Base-by-base conservation (phyloP, 2,113 vertebrate genomes). In the Forbesichthys agassizii region DNA sequence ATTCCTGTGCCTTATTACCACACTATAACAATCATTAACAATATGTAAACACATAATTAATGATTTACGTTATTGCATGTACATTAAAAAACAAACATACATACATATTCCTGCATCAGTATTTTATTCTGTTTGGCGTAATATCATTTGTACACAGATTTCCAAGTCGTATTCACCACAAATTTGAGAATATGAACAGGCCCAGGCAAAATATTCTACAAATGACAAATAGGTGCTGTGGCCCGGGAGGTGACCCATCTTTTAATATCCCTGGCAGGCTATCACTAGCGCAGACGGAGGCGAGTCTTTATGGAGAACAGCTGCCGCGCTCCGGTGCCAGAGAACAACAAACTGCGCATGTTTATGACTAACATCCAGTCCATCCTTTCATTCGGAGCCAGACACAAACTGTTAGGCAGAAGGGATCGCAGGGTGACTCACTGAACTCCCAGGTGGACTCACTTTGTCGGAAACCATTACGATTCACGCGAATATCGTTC, bases 231-330 rank as follows among this genome's bases (percentile, higher is more conserved):
- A 42, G 48, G 63, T 66, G 53, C 47, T 33, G 56, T 48, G 62
- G 66, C 63, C 71, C 64, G 60, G 12, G 6, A n/a, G 48, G 54
- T 36, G 52, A 72, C 61, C 78, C 42, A 69, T 64, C 67, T 79
- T 61, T 62, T 61, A 57, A 62, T 68, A 56, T 63, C 60, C 69
- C 76, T 4, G 16, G 78, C 67, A 16, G 52, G 64, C 72, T 79
- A 65, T 62, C 66, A 53, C 71, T 62, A 49, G 66, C 68, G 56
- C 63, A 72, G 68, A 74, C 64, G 73, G 68, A 77, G 68, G 74
- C 68, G 75, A 85, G 66, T 49, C 60, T 86, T 85, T 84, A 84
- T 89, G 69, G 70, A 81, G 76, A 85, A 65, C 86, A 89, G 84
- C 84, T 89, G 86, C 36, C 72, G 62, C 57, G 53, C 53, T 46